Conservation (phyloP, 2,888 invertebrate species). For the Schizaphis graminum region DNA sequence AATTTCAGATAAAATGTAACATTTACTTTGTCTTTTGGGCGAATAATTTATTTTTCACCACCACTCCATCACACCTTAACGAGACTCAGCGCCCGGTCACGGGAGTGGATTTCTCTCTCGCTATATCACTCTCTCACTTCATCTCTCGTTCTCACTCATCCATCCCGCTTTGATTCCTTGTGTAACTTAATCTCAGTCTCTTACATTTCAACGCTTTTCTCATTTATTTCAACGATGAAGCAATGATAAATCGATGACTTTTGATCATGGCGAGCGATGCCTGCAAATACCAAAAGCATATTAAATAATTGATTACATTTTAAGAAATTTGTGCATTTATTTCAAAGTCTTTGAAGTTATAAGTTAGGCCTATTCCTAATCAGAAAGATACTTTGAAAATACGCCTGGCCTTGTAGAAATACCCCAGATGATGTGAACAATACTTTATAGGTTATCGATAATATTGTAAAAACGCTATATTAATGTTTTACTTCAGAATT, state of each 20-base stretch:
- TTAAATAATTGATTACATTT: neutral
- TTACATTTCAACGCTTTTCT: neutral
- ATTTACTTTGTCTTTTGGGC: conserved; percentile 45
- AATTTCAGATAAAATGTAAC: conserved; percentile 55
- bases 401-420: neutral
- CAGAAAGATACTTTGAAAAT: neutral
- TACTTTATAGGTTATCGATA: neutral
- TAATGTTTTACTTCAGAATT: neutral
- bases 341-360: neutral
- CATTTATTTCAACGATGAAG: neutral
- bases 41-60: conserved; percentile 52
- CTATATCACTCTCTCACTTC: neutral
- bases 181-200: neutral
- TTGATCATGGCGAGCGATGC: neutral
- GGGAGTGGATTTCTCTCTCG: neutral
- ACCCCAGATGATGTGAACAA: neutral
- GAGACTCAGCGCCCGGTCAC: neutral
- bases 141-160: neutral
- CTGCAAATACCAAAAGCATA: neutral
- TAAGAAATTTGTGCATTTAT: too few relatives aligned
- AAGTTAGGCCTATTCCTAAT: neutral
- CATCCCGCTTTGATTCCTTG: neutral
- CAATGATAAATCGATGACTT: neutral
- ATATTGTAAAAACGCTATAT: neutral
- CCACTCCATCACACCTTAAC: neutral